phyloP scores from a whole-genome alignment of 2,888 invertebrate species.

The Andrena flavipes region DNA sequence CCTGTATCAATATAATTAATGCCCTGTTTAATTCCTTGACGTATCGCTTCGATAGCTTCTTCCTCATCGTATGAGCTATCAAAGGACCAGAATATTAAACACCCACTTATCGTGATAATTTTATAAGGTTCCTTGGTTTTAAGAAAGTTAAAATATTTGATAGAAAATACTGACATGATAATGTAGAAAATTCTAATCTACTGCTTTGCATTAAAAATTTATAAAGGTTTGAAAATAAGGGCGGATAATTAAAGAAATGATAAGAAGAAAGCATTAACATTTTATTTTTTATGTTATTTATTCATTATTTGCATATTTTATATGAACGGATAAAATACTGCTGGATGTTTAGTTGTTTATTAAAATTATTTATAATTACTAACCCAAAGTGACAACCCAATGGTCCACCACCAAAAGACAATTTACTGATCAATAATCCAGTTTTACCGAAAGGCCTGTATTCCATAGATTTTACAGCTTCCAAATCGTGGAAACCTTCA shows the following conservation, averaged over 20 bases:
- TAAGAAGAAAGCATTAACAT: too few relatives aligned
- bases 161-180: not conserved
- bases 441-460: conserved; percentile 91
- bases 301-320: not conserved
- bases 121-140: too few relatives aligned
- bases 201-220: too few relatives aligned
- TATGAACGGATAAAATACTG: not conserved
- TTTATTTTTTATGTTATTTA: not conserved
- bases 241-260: too few relatives aligned
- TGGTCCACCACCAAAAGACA: conserved; percentile 91
- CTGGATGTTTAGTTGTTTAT: not conserved
- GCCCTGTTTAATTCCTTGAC: conserved; percentile 90
- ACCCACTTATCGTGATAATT: not conserved
- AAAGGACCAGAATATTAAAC: not conserved
- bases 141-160: too few relatives aligned
- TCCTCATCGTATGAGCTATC: conserved; percentile 88
- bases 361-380: conserved; percentile 67
- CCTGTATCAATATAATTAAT: conserved; percentile 97
- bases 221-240: too few relatives aligned
- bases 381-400: conserved; percentile 92
- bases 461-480: conserved; percentile 88
- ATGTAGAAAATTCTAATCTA: too few relatives aligned
- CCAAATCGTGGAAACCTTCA: conserved; percentile 88
- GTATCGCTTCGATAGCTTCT: conserved; percentile 89
- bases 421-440: conserved; percentile 89